A percentile compares a stretch with the other conserved stretches of the same genome.
phyloP scores from a whole-genome alignment of 2,888 invertebrate species.

The Zaprionus bogoriensis region DNA sequence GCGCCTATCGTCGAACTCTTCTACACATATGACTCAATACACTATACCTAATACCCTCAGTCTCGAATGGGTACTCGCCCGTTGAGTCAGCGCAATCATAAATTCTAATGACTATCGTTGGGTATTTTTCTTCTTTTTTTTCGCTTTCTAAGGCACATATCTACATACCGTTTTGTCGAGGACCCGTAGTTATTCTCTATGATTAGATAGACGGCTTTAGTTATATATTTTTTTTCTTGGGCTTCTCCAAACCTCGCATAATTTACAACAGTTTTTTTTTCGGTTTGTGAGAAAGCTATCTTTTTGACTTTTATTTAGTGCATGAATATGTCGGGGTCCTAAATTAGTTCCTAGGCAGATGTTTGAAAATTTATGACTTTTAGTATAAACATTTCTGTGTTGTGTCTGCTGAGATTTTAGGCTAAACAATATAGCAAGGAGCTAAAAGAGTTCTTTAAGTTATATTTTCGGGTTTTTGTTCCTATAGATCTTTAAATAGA shows the following conservation, averaged over 20 bases:
- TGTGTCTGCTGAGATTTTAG: background rate
- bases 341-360: slow-evolving; percentile 25
- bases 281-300: slow-evolving; percentile 11
- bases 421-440: background rate
- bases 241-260: slow-evolving; percentile 52
- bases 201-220: slow-evolving; percentile 59
- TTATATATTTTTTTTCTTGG: slow-evolving; percentile 15
- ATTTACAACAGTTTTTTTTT: slow-evolving; percentile 47
- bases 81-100: slow-evolving; percentile 39
- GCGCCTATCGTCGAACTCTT: slow-evolving; percentile 17
- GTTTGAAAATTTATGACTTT: slow-evolving; percentile 12
- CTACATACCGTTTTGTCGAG: slow-evolving; percentile 14
- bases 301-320: slow-evolving; percentile 11
- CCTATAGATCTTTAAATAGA: too few species aligned
- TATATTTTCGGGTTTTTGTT: too few species aligned
- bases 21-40: slow-evolving; percentile 40
- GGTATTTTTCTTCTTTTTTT: slow-evolving; percentile 18
- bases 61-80: background rate
- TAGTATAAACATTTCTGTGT: slow-evolving; percentile 8
- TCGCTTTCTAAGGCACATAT: background rate
- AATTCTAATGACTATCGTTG: slow-evolving; percentile 22
- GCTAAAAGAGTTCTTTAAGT: background rate
- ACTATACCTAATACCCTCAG: background rate
- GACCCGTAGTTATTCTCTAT: slow-evolving; percentile 18
- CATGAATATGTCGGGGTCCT: slow-evolving; percentile 11